phyloP scores from a whole-genome alignment of 2,888 invertebrate genomes.

The Schrankia costaestrigalis region DNA sequence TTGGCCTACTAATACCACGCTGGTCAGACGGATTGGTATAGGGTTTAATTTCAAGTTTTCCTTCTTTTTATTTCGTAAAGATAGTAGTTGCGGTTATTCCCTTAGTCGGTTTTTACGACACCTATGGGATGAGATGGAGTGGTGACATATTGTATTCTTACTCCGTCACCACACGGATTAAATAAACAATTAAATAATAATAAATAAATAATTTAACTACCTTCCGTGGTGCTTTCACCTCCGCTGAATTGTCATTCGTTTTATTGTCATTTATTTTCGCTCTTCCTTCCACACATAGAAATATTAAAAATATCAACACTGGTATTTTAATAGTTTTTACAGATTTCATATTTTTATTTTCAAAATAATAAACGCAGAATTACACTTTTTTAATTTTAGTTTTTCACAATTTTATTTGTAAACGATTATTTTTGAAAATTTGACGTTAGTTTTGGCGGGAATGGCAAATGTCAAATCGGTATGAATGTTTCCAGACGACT shows the following conservation, averaged over 20 bases:
- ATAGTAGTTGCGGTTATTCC: no score
- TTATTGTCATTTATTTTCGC: conserved; percentile 45
- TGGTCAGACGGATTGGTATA: no score
- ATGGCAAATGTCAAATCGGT: conserved; percentile 34
- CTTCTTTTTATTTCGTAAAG: no score
- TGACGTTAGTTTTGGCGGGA: conserved; percentile 40
- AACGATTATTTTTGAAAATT: conserved; percentile 8
- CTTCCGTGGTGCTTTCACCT: conserved; percentile 42
- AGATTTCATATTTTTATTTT: conserved; percentile 32
- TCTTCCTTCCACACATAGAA: conserved; percentile 38
- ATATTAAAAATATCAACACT: conserved; percentile 42
- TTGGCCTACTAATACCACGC: no score
- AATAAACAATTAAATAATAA: not conserved
- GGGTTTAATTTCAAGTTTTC: no score
- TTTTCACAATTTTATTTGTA: conserved; percentile 8
- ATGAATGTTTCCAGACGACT: conserved; percentile 51
- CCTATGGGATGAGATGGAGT: no score
- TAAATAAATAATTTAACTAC: conserved; percentile 19
- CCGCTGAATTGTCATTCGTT: conserved; percentile 36
- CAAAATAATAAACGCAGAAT: conserved; percentile 15
- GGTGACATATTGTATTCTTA: no score
- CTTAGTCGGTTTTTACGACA: no score
- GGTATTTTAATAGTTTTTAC: conserved; percentile 28
- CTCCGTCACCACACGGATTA: not conserved
- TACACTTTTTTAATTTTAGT: conserved; percentile 12